Base-by-base conservation (phyloP, 2,888 invertebrate species). In the Pemphredon lugubris region DNA sequence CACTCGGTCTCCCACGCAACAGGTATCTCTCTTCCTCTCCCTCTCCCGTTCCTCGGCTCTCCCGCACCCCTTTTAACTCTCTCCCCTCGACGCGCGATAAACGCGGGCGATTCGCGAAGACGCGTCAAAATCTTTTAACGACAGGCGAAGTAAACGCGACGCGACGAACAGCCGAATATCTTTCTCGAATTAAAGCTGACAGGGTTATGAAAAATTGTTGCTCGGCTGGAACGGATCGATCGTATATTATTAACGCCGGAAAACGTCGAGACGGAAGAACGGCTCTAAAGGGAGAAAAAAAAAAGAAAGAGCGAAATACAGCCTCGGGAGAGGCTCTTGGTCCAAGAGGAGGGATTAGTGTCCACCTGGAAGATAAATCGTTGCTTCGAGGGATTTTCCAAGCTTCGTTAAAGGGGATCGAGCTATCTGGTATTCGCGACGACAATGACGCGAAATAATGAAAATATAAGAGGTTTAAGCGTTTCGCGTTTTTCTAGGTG, bases 1-100 rank as follows among this genome's bases (percentile, higher is more conserved):
- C 5, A 16, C 40, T 18, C 65, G 61, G 26, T 7, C 26, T 26
- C 66, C 44, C 71, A 71, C 73, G 82, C 83, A 84, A 84, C 83
- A 84, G 84, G 83, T 84, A 79, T 69, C 79, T 77, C 75, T 61
- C 60, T 58, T 45, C 9, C 2, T 30, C 30, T 30, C 30, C 2
- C 6, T 30, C 30, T 2, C 2, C 30, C 30, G 1, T 9, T 30
- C 30, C 9, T 1, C 30, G 7, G 7, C 30, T 30, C 7, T 30
- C 9, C 6, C 30, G 6, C 30, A 9, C 9, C 6, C 9, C 9
- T 9, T 30, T 30, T 30, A 1, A 30, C 0, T 30, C 9, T 30
- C 7, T 30, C 9, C 9, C 34, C 34, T 9, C n/a, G 6, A 16
- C 40, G 11, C 14, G 5, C 1, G n/a, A 4, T 1, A 1, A 13